A percentile compares a stretch with the other conserved stretches of the same genome.
Evolutionary conservation across 2,797 vertebrate species (phyloP).

Genomic region (Phataginus tetradactyla): DNA sequence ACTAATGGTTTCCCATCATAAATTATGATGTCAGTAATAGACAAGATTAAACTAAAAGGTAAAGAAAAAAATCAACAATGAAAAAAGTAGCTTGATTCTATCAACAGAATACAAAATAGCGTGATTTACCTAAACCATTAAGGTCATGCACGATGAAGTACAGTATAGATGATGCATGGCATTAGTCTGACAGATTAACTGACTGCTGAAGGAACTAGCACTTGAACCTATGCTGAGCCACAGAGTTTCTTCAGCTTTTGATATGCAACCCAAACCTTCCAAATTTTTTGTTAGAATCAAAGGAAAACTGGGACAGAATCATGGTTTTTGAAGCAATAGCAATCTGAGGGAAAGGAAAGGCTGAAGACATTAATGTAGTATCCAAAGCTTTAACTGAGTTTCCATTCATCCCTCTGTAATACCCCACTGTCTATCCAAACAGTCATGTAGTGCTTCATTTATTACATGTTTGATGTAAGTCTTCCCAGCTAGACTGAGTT

Average conservation of each 20-base stretch:
- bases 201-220: not conserved
- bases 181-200: not conserved
- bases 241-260: slow-evolving; percentile 33
- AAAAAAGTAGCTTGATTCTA: not conserved
- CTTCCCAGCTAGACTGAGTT: not conserved
- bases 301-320: not conserved
- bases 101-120: not conserved
- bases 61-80: not conserved
- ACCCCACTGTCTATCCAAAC: not conserved
- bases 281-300: not conserved
- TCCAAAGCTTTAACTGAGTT: not conserved
- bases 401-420: not conserved
- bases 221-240: not conserved
- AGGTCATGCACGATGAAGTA: not conserved
- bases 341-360: not conserved
- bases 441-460: not conserved
- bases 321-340: not conserved
- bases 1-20: not conserved
- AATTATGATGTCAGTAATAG: not conserved
- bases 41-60: not conserved
- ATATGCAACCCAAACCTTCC: not conserved
- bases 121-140: not conserved
- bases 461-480: not conserved
- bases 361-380: not conserved
- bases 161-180: not conserved